Conservation (phyloP, 2,888 invertebrate genomes). For the Cephonodes hylas region DNA sequence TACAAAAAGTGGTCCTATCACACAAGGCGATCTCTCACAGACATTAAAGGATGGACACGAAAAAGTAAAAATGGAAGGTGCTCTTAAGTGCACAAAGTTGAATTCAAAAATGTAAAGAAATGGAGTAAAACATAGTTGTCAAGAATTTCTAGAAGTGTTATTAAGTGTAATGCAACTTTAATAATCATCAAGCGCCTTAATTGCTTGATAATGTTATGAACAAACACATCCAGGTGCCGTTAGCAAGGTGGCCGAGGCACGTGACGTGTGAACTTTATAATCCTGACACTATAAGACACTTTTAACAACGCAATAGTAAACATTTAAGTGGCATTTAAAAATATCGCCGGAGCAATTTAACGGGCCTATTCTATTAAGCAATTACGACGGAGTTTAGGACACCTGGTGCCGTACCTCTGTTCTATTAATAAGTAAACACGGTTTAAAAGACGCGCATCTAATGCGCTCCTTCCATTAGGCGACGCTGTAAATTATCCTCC, state of each 20-base stretch:
- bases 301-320: constrained; percentile 7
- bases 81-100: no score
- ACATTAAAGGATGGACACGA: no score
- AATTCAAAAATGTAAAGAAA: no score
- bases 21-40: no score
- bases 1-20: no score
- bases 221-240: neutral
- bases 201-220: no score
- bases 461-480: constrained; percentile 76
- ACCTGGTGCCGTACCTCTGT: constrained; percentile 67
- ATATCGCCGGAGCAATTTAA: constrained; percentile 46
- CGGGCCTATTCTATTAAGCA: constrained; percentile 62
- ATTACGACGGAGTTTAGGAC: constrained; percentile 53
- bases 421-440: constrained; percentile 76
- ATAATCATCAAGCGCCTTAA: no score
- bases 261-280: neutral
- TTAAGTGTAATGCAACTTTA: no score
- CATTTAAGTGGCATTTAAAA: constrained; percentile 33
- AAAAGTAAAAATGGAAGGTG: no score
- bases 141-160: neutral
- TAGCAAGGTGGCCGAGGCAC: neutral
- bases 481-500: constrained; percentile 72
- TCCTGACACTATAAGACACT: neutral
- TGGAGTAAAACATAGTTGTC: no score
- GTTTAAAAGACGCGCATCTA: constrained; percentile 64